A percentile compares a stretch with the other conserved stretches of the same genome.
Conservation (phyloP, 1,140 invertebrate genomes). For the Triops longicaudatus region DNA sequence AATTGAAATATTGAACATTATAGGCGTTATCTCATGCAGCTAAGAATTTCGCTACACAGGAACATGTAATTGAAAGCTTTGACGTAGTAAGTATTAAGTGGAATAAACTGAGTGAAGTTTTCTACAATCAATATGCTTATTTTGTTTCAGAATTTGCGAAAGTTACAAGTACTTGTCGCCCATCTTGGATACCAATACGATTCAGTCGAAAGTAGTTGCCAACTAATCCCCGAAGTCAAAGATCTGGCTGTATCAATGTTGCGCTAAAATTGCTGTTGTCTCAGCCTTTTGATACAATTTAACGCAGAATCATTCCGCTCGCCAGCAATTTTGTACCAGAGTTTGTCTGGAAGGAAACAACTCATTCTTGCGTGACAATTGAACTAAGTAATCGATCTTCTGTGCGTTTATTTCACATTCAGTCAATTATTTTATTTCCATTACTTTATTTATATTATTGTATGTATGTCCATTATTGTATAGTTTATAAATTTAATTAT, state of each 20-base stretch:
- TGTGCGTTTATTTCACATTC: no score
- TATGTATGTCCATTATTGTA: no score
- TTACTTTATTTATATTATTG: no score
- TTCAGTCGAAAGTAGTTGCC: neutral
- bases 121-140: neutral
- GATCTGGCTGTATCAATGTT: neutral
- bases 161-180: neutral
- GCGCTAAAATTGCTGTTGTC: neutral
- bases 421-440: no score
- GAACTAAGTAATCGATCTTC: no score
- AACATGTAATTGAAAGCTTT: neutral
- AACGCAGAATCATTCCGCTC: no score
- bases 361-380: no score
- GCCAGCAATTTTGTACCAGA: no score
- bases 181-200: slow-evolving; percentile 1
- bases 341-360: no score
- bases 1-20: neutral
- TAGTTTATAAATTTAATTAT: no score
- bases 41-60: neutral
- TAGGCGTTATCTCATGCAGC: neutral
- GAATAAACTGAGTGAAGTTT: no score
- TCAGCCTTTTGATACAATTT: neutral
- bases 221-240: neutral
- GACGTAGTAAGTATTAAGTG: neutral
- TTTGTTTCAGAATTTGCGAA: neutral